Evolutionary conservation across 2,888 invertebrate genomes (phyloP).

Genomic region (Caenorhabditis sp.): DNA sequence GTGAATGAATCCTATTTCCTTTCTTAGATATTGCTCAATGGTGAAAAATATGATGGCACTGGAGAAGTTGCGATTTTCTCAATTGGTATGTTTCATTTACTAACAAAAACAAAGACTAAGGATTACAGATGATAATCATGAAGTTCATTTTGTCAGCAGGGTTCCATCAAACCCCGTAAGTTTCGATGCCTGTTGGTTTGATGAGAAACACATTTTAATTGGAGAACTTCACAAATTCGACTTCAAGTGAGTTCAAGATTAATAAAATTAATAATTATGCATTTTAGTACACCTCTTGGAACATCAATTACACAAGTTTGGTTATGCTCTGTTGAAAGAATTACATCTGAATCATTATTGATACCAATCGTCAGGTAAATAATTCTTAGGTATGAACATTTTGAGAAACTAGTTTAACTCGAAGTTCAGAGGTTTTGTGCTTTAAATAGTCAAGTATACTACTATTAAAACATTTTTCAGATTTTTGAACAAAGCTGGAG

Average conservation of each 20-base stretch:
- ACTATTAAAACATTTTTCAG: background rate
- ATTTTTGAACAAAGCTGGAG: constrained; percentile 4
- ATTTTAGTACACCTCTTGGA: background rate
- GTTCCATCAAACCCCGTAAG: constrained; percentile 2
- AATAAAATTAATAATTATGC: background rate
- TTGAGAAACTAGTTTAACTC: too few relatives aligned
- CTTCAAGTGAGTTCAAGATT: constrained; percentile 4
- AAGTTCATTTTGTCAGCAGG: constrained; percentile 14
- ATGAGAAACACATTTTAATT: constrained; percentile 1
- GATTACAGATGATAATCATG: constrained; percentile 4
- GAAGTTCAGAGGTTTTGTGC: too few relatives aligned
- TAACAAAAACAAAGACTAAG: background rate
- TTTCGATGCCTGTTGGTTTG: constrained; percentile 13
- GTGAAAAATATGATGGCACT: constrained; percentile 3
- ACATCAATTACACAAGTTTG: constrained; percentile 3
- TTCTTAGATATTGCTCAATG: constrained; percentile 8
- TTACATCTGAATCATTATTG: constrained; percentile 2
- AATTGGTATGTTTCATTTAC: constrained; percentile 3
- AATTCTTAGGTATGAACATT: too few relatives aligned
- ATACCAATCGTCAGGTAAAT: background rate
- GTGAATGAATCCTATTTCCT: too few relatives aligned
- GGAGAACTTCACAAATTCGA: constrained; percentile 1
- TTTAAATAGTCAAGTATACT: background rate
- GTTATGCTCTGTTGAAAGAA: constrained; percentile 2
- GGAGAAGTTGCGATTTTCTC: constrained; percentile 14